These are phyloP conservation scores for Temnothorax nylanderi DNA, from an alignment of 1,140 invertebrate genomes.

Conservation along the genomic window DNA sequence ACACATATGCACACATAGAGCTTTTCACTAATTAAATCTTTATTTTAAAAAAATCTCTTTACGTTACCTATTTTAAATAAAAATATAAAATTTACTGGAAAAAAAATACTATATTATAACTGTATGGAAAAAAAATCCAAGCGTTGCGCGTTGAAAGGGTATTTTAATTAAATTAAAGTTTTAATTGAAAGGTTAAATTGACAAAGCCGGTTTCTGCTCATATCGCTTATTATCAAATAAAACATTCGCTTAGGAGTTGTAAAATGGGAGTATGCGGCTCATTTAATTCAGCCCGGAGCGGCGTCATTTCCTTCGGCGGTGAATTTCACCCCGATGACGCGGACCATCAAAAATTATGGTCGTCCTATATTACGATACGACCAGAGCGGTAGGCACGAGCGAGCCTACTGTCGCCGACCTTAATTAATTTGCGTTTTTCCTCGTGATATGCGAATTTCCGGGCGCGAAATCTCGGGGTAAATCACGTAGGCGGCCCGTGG, in stretches of 20 bases:
- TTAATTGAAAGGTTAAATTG: background rate
- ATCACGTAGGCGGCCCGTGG: background rate
- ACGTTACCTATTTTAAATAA: background rate
- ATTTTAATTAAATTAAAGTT: slow-evolving; percentile 13
- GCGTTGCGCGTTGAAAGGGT: background rate
- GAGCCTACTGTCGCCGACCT: background rate
- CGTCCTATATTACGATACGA: background rate
- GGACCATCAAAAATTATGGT: slow-evolving; percentile 5
- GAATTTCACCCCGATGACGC: slow-evolving; percentile 7
- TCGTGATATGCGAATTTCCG: slow-evolving; percentile 14
- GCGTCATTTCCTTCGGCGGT: background rate
- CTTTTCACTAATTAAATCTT: slow-evolving; percentile 16
- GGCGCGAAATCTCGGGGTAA: slow-evolving; percentile 9
- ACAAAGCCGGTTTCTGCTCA: background rate
- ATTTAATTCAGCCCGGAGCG: slow-evolving; percentile 20
- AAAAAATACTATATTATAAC: background rate
- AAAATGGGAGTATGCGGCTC: background rate
- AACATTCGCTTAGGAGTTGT: background rate
- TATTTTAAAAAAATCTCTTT: slow-evolving; percentile 20
- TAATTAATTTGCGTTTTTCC: slow-evolving; percentile 28
- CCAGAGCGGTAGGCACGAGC: background rate
- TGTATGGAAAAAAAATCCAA: background rate
- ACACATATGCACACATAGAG: background rate
- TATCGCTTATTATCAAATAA: background rate
- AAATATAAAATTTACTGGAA: slow-evolving; percentile 1